phyloP scores from a whole-genome alignment of 2,888 invertebrate genomes.

The Xanthia togata region DNA sequence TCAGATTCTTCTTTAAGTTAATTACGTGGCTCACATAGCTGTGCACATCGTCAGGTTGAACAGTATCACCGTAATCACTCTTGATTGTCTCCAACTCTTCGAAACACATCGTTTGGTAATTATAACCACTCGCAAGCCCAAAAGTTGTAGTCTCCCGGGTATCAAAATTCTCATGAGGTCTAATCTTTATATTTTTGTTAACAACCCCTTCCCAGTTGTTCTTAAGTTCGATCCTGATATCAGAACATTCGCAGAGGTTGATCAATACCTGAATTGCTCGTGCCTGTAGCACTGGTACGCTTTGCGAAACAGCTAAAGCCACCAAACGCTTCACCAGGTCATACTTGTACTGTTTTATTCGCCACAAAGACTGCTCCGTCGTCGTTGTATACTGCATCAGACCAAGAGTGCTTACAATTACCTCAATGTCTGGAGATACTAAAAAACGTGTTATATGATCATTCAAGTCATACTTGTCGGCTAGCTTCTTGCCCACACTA shows the following conservation, averaged over 20 bases:
- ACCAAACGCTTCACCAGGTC: conserved; percentile 78
- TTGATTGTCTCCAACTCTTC: conserved; percentile 81
- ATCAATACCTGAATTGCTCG: conserved; percentile 81
- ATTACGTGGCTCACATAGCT: conserved; percentile 77
- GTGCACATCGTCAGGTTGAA: conserved; percentile 78
- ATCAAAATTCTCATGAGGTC: conserved; percentile 82
- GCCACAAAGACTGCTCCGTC: conserved; percentile 85
- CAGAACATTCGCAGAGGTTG: conserved; percentile 85
- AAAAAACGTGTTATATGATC: conserved; percentile 72
- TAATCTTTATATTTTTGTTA: conserved; percentile 68
- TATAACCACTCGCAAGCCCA: conserved; percentile 80
- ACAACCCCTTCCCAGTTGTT: conserved; percentile 75
- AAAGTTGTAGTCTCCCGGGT: conserved; percentile 78
- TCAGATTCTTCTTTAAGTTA: conserved; percentile 74
- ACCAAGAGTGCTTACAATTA: conserved; percentile 78
- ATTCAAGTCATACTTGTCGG: conserved; percentile 82
- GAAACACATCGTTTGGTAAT: conserved; percentile 83
- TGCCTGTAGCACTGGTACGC: conserved; percentile 79
- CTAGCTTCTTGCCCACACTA: conserved; percentile 78
- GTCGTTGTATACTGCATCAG: conserved; percentile 81
- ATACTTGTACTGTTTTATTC: conserved; percentile 78
- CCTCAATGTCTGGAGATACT: conserved; percentile 67
- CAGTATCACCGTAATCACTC: conserved; percentile 80
- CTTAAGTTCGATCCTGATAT: conserved; percentile 80
- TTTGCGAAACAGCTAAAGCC: conserved; percentile 71